Conservation (phyloP, 2,113 vertebrate genomes). For the Bagarius yarrelli region DNA sequence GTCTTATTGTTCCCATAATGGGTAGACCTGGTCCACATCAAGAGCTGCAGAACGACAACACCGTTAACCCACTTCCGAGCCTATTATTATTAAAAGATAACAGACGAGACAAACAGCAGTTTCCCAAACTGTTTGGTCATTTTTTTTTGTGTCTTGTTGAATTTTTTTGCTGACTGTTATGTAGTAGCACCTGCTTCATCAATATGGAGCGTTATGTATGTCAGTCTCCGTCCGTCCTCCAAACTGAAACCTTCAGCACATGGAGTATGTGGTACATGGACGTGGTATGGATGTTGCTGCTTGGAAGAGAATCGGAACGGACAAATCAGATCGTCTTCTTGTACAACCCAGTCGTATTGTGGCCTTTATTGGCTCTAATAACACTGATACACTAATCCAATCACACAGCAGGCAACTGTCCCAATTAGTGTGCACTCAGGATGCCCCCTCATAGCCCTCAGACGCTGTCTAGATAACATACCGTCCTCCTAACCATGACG, state of each 20-base stretch:
- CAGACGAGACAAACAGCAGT: too few species aligned
- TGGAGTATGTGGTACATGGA: too few species aligned
- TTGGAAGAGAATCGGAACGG: not conserved
- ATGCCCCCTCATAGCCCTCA: slow-evolving; percentile 2
- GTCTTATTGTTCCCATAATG: not conserved
- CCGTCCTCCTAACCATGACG: slow-evolving; percentile 3
- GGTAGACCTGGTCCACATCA: not conserved
- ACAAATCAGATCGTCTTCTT: not conserved
- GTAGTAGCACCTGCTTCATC: too few species aligned
- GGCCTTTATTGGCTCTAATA: slow-evolving; percentile 5
- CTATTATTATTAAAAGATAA: too few species aligned
- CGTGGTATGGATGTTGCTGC: too few species aligned
- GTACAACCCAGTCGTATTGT: not conserved
- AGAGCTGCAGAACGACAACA: not conserved
- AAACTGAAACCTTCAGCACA: too few species aligned
- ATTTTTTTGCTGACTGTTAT: too few species aligned
- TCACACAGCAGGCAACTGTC: not conserved
- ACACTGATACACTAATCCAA: not conserved
- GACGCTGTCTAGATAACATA: not conserved
- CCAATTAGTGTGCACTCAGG: slow-evolving; percentile 1
- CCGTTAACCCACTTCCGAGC: not conserved
- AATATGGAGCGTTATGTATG: too few species aligned
- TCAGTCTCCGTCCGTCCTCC: too few species aligned
- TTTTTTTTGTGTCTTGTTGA: too few species aligned
- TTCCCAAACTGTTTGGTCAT: too few species aligned